Evolutionary conservation across 2,888 invertebrate species (phyloP).

Genomic region (Alcis repandata): DNA sequence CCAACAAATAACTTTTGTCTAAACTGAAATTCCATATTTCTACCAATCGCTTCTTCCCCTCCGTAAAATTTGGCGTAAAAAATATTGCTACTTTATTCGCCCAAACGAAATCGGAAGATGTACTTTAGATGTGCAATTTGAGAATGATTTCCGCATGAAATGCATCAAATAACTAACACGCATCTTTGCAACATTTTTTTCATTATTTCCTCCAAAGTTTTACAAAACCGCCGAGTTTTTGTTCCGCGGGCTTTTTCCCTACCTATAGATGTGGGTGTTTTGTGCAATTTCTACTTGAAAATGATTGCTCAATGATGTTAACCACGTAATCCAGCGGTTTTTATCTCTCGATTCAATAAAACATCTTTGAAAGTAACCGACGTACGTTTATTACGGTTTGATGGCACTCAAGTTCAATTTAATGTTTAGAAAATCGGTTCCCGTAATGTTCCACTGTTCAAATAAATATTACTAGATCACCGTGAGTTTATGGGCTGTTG

Average conservation of each 20-base stretch:
- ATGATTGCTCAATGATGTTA: slow-evolving; percentile 57
- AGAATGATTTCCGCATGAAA: slow-evolving; percentile 84
- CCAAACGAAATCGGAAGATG: slow-evolving; percentile 71
- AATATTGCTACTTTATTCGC: slow-evolving; percentile 50
- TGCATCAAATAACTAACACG: slow-evolving; percentile 74
- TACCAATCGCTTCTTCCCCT: not conserved
- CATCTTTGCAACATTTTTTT: slow-evolving; percentile 73
- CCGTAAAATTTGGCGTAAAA: slow-evolving; percentile 16
- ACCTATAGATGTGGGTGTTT: slow-evolving; percentile 34
- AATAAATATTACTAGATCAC: slow-evolving; percentile 34
- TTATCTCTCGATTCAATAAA: slow-evolving; percentile 52
- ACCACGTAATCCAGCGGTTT: slow-evolving; percentile 64
- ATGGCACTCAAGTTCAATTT: slow-evolving; percentile 45
- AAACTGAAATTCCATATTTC: slow-evolving; percentile 11
- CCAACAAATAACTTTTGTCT: slow-evolving; percentile 16
- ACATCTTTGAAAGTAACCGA: slow-evolving; percentile 56
- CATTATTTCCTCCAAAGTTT: slow-evolving; percentile 57
- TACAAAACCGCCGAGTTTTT: slow-evolving; percentile 37
- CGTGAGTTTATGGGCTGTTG: slow-evolving; percentile 29
- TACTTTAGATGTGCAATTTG: slow-evolving; percentile 79
- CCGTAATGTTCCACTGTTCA: slow-evolving; percentile 24
- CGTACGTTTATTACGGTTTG: slow-evolving; percentile 44
- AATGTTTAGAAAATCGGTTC: slow-evolving; percentile 33
- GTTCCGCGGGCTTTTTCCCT: slow-evolving; percentile 59
- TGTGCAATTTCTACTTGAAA: slow-evolving; percentile 56